Evolutionary conservation across 2,888 invertebrate species (phyloP), one percentile per base, ranked within the genome.

Genomic region (Ellobium chinense): DNA sequence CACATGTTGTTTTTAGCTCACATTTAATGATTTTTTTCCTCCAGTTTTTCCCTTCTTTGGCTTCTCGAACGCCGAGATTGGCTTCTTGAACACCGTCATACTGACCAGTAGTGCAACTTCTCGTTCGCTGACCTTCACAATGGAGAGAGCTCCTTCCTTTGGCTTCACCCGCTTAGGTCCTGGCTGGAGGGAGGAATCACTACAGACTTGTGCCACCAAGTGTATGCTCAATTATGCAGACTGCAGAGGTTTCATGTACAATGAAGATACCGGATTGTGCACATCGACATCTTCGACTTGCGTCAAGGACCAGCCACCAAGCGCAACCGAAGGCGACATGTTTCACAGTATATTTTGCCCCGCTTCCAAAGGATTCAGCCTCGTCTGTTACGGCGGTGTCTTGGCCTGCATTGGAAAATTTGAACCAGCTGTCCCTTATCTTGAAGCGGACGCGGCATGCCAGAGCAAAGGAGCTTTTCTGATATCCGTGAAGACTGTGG

Each of bases 231-330:
- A 5, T 2, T 73, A 37, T 18, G 4, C 4, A 7, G 18, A 34
- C 39, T 73, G 73, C 29, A 37, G 24, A n/a, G 39, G 62, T 24
- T 58, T 73, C 27, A 58, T 58, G 60, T 73, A n/a, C 29, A 60
- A 73, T 18, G 27, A n/a, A 1, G 1, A 12, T 5, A 62, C 73
- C 5, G 62, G 62, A 1, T 24, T 36, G 2, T 73, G 73, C 37
- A 73, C 73, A 1, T 62, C 73, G 18, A 62, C 60, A 2, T 72
- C 70, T 1, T 56, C 2, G 24, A 14, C 56, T 1, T n/a, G n/a
- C 24, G 12, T 18, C 0, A 31, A 21, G 2, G 21, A 36, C 1
- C 7, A 54, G 0, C 31, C 34, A 12, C 70, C 70, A 21, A 34
- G n/a, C 21, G 34, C 56, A 1, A 5, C 31, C 4, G 70, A 72